Base-by-base conservation (phyloP, 2,113 vertebrate genomes). In the Pangasianodon gigas region DNA sequence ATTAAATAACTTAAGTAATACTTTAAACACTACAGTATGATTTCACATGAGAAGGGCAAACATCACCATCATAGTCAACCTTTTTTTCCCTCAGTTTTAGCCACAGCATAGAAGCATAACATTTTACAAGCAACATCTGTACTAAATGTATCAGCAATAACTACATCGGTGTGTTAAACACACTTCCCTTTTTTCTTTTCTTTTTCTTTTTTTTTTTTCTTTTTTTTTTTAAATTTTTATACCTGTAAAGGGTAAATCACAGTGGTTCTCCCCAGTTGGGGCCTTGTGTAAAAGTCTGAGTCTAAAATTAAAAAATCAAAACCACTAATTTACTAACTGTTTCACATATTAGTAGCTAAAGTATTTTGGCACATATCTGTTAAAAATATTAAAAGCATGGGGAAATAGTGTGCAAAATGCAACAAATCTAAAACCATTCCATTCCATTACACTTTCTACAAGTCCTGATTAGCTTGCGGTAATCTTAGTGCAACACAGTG, bases 351-450 rank as follows among this genome's bases (percentile, higher is more conserved):
- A 77, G 44, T 71, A 71, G 80, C 54, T 67, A 69, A 60, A 81
- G n/a, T 46, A 81, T 89, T 90, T 90, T 90, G 89, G 88, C 79
- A 89, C 81, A 8, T 26, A 58, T 26, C 44, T 29, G 4, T 75
- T 8, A 62, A 58, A 84, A 71, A 86, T 89, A 69, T 86, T 84
- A 81, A 84, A 91, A 87, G 79, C 87, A 88, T 89, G 88, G 85
- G 89, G 46, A 87, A 62, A 89, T 62, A 91, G 18, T 92, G 92
- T 92, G 92, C 92, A 92, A 92, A 92, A 85, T 32, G 79, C 87
- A 90, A 84, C 81, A 48, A 80, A 89, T 67, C 85, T 89, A 82
- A 92, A 90, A 89, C 77, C 48, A 37, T 69, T 58, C 37, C 29
- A 37, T 87, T 90, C 75, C 58, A 18, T n/a, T 88, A 58, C 13